Conservation (phyloP, 2,113 vertebrate genomes). For the Macrotus californicus region DNA sequence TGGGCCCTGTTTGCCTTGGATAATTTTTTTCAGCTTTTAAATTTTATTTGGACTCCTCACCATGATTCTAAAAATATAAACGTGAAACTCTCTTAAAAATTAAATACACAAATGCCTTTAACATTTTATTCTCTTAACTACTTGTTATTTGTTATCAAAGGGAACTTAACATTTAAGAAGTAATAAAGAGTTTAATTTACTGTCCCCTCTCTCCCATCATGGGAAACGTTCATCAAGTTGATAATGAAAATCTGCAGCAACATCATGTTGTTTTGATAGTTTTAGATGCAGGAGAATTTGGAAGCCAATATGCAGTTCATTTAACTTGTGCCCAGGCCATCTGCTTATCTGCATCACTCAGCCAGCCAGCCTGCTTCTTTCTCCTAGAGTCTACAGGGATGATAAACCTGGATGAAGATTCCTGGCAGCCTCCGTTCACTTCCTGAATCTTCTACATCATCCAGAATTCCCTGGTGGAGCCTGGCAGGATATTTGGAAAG, state of each 20-base stretch:
- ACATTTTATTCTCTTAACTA: neutral
- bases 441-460: constrained; percentile 55
- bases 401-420: constrained; percentile 66
- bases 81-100: neutral
- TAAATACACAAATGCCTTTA: neutral
- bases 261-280: constrained; percentile 54
- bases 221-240: constrained; percentile 28
- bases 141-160: neutral
- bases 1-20: neutral
- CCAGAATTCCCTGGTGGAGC: constrained; percentile 61
- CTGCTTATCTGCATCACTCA: constrained; percentile 58
- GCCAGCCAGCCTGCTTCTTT: constrained; percentile 58
- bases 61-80: neutral
- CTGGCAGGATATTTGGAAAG: constrained; percentile 57
- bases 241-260: constrained; percentile 54
- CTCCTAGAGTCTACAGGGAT: constrained; percentile 45
- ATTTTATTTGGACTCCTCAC: neutral
- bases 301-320: constrained; percentile 62
- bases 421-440: constrained; percentile 63
- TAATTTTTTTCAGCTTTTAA: neutral
- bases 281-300: constrained; percentile 53
- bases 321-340: constrained; percentile 67
- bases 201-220: neutral
- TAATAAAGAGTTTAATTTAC: constrained; percentile 26
- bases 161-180: constrained; percentile 44